Conservation (phyloP, 2,888 invertebrate species). For the Spisula subtruncata region DNA sequence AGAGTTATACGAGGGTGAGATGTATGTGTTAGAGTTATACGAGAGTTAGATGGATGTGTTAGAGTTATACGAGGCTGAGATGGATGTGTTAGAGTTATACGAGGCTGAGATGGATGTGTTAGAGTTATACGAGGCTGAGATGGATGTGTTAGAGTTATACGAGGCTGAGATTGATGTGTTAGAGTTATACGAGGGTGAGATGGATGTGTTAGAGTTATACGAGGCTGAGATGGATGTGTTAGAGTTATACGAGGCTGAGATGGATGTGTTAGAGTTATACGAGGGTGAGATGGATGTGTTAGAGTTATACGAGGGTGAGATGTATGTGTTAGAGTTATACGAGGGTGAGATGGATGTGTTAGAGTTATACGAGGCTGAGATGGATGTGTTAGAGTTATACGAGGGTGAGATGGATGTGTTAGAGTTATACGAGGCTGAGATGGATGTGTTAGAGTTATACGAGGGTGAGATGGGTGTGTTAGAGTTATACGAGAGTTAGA, state of each 20-base stretch:
- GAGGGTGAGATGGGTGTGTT: background rate
- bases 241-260: background rate
- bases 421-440: too few relatives aligned
- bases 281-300: background rate
- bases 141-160: background rate
- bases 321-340: too few relatives aligned
- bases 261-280: background rate
- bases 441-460: background rate
- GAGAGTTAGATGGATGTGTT: too few relatives aligned
- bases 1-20: background rate
- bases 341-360: background rate
- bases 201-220: too few relatives aligned
- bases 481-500: too few relatives aligned
- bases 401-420: too few relatives aligned
- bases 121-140: too few relatives aligned
- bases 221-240: background rate
- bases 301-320: too few relatives aligned
- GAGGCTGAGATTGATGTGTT: background rate
- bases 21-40: background rate
- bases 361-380: background rate
- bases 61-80: too few relatives aligned
- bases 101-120: too few relatives aligned
- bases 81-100: background rate
- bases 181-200: too few relatives aligned
- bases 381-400: background rate